Evolutionary conservation across 2,797 vertebrate genomes (phyloP), one percentile per base, ranked within the genome.

Genomic region (Passerculus sandwichensis): DNA sequence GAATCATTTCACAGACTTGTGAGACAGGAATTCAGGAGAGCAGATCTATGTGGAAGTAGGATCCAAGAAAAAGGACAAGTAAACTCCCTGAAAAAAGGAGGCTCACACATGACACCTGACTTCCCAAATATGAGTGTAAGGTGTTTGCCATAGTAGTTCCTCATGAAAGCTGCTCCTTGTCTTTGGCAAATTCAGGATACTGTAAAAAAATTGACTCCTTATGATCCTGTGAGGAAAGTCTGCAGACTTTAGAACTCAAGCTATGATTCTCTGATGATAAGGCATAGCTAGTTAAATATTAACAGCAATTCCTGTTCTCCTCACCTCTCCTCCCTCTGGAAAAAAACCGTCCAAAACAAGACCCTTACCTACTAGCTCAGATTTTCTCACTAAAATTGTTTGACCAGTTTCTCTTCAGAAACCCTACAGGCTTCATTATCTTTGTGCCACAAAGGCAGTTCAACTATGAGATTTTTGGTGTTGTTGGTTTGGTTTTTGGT

Each of bases 61-160:
- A 80, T 50, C 27, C 27, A 69, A 22, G 36, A 38, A 81, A 45
- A 87, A 61, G 38, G 30, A 23, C 21, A 54, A 54, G 11, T 5
- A 71, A 72, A 74, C 3, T 47, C 14, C 20, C 18, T 67, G 69
- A 48, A 72, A 74, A 89, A 18, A 8, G 22, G 20, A 83, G 32
- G 14, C 8, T 5, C 13, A 19, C 1, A 1, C n/a, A 34, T 4
- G 10, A 40, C 9, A 7, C 7, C 32, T 50, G 10, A 14, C 2
- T 42, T 34, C 13, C 11, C n/a, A 78, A 87, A 87, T 21, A 61
- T 3, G 21, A 82, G 25, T 32, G 32, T 27, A 54, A 85, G 21
- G 21, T 59, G 32, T 15, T 77, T 74, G 10, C 48, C 32, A 67
- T 32, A 57, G 12, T 50, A 74, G 42, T 23, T 84, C 16, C 36